Percentiles rank a stretch among this genome's conserved stretches.
phyloP scores from a whole-genome alignment of 30 jellyfish, hydroid and myxozoan species.

The Nemopilema nomurai region DNA sequence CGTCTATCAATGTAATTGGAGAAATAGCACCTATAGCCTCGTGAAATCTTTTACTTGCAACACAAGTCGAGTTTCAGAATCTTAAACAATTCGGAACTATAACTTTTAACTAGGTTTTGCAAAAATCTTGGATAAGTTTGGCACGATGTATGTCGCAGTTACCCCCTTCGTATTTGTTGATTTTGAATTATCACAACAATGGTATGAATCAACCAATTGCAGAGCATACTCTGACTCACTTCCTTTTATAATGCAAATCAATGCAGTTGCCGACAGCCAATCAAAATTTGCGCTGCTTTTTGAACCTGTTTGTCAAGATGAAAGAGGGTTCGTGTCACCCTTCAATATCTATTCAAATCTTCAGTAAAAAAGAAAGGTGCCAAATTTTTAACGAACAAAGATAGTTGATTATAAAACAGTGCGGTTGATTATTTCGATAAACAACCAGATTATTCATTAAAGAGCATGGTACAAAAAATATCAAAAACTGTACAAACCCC shows the following conservation, averaged over 20 bases:
- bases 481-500: too few species aligned
- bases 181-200: slow-evolving; percentile 8
- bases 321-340: background rate
- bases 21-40: too few species aligned
- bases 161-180: background rate
- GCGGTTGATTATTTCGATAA: too few species aligned
- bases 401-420: background rate
- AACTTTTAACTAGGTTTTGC: too few species aligned
- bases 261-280: slow-evolving; percentile 47
- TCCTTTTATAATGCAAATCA: slow-evolving; percentile 18
- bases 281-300: slow-evolving; percentile 1
- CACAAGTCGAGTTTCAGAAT: too few species aligned
- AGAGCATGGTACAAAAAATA: too few species aligned
- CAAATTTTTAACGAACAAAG: background rate
- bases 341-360: background rate
- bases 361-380: background rate
- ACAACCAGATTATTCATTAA: too few species aligned
- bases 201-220: slow-evolving; percentile 30
- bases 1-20: too few species aligned
- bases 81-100: too few species aligned
- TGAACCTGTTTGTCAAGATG: background rate
- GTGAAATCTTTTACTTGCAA: too few species aligned
- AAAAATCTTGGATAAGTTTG: too few species aligned
- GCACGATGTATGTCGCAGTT: background rate
- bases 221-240: slow-evolving; percentile 30